phyloP scores from a whole-genome alignment of 2,797 vertebrate genomes.

The Poecilia gillii region DNA sequence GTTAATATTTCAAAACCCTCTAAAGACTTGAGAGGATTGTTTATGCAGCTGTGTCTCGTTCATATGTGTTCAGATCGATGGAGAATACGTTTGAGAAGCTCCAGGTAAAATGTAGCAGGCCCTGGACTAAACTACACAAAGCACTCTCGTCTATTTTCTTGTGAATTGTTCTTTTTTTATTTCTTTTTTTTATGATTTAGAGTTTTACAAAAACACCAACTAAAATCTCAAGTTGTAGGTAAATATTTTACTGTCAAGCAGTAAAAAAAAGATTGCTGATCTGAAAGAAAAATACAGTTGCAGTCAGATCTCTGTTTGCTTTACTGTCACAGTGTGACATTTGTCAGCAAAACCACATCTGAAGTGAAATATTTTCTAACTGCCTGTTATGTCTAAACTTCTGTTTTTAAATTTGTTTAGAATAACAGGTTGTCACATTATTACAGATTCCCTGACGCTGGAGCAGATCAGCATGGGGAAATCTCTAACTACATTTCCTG shows the following conservation, averaged over 20 bases:
- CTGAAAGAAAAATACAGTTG: background rate
- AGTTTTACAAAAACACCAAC: background rate
- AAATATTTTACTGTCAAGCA: constrained; percentile 3
- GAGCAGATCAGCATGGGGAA: constrained; percentile 13
- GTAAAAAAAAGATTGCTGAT: constrained; percentile 11
- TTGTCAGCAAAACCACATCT: constrained; percentile 1
- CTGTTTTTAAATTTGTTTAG: constrained; percentile 11
- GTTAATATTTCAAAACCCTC: constrained; percentile 77
- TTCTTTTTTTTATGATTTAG: background rate
- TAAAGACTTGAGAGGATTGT: constrained; percentile 72
- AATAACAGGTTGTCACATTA: constrained; percentile 24
- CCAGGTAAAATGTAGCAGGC: constrained; percentile 49
- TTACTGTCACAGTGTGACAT: background rate
- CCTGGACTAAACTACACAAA: constrained; percentile 24
- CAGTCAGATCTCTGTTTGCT: constrained; percentile 9
- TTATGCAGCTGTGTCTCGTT: constrained; percentile 72
- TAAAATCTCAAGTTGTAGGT: background rate
- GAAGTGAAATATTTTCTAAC: constrained; percentile 1
- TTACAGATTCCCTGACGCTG: constrained; percentile 18
- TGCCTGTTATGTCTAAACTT: background rate
- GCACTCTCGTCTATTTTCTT: constrained; percentile 25
- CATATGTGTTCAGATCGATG: constrained; percentile 61
- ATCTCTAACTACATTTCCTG: constrained; percentile 2
- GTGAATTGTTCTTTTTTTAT: constrained; percentile 7
- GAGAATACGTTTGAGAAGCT: constrained; percentile 46